phyloP scores from a whole-genome alignment of 2,797 vertebrate species.

The Chelidonichthys spinosus region DNA sequence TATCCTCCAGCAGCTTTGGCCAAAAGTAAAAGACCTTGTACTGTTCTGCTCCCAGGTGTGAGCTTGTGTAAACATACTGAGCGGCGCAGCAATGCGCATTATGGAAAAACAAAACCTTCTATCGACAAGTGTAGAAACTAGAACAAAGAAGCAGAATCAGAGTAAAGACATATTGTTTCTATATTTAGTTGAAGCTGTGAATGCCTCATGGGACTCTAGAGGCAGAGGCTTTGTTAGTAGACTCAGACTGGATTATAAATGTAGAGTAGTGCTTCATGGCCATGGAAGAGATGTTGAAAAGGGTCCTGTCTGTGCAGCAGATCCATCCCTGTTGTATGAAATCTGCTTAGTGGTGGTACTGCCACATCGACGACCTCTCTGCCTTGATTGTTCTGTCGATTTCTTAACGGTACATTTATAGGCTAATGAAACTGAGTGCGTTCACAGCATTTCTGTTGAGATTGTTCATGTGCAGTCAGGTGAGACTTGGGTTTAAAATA shows the following conservation, averaged over 20 bases:
- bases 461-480: neutral
- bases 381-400: neutral
- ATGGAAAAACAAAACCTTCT: constrained; percentile 10
- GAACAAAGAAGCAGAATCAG: neutral
- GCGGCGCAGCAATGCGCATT: neutral
- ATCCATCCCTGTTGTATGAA: neutral
- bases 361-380: neutral
- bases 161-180: constrained; percentile 4
- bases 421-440: constrained; percentile 24
- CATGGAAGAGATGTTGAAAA: neutral
- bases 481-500: neutral
- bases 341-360: neutral
- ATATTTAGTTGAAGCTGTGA: constrained; percentile 12
- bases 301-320: neutral
- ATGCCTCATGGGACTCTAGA: neutral
- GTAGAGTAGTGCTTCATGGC: neutral
- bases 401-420: constrained; percentile 26
- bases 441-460: neutral
- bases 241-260: neutral
- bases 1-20: constrained; percentile 11
- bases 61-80: neutral
- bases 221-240: neutral
- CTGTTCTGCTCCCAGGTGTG: constrained; percentile 5
- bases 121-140: neutral
- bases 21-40: neutral